These are phyloP conservation scores for Anneissia japonica DNA, from an alignment of 35 echinoderm and acorn worm genomes.

Conservation along the genomic window DNA sequence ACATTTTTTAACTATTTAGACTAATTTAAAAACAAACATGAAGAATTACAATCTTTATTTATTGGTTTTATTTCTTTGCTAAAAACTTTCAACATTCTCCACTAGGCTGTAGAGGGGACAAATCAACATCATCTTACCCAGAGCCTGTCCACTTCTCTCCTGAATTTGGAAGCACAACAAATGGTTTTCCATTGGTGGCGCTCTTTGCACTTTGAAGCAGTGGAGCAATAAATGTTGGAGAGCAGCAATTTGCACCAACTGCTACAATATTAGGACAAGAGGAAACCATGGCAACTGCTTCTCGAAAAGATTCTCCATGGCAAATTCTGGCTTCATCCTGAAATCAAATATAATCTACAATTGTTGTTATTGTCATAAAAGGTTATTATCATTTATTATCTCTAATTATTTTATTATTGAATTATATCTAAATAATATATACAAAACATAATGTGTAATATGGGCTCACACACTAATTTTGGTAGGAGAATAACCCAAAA, in stretches of 20 bases:
- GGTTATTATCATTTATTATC: too few relatives aligned
- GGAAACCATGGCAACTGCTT: constrained; percentile 25
- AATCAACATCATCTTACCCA: constrained; percentile 3
- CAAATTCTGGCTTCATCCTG: constrained; percentile 37
- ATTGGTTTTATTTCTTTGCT: too few relatives aligned
- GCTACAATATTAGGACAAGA: constrained; percentile 19
- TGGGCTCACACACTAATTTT: too few relatives aligned
- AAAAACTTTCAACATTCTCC: neutral
- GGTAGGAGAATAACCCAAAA: too few relatives aligned
- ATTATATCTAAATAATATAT: too few relatives aligned
- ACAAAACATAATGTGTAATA: too few relatives aligned
- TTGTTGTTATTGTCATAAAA: too few relatives aligned
- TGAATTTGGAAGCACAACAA: constrained; percentile 56
- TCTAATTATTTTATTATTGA: too few relatives aligned
- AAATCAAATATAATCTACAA: too few relatives aligned
- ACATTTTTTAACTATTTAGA: too few relatives aligned
- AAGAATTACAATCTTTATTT: too few relatives aligned
- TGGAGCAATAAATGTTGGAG: constrained; percentile 25
- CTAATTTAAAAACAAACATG: too few relatives aligned
- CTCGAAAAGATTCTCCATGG: constrained; percentile 54
- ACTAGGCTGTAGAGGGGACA: neutral
- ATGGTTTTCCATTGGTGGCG: constrained; percentile 23
- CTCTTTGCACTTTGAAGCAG: constrained; percentile 19
- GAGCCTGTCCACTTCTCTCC: constrained; percentile 20
- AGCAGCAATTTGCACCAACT: constrained; percentile 47